Percentiles rank a stretch among this genome's conserved stretches.
These are phyloP conservation scores for Hippoglossus hippoglossus DNA, from an alignment of 2,797 vertebrate species.

Conservation along the genomic window DNA sequence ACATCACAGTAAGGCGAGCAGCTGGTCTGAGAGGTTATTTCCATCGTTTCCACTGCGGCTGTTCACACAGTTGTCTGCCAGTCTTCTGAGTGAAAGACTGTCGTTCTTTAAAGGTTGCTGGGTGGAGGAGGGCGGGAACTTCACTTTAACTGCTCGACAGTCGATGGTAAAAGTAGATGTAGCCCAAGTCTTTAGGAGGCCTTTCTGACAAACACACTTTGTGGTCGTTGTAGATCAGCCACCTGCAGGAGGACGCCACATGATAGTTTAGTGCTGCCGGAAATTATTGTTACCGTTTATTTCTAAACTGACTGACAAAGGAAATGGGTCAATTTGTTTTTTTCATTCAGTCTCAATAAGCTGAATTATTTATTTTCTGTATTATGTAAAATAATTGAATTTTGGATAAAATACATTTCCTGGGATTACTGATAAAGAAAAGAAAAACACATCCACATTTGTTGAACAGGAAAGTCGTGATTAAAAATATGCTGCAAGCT, in stretches of 20 bases:
- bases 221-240: constrained; percentile 99
- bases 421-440: too few relatives aligned
- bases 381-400: too few relatives aligned
- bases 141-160: constrained; percentile 91
- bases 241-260: constrained; percentile 81
- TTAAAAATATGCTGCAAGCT: too few relatives aligned
- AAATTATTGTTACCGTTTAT: not conserved
- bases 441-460: too few relatives aligned
- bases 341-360: too few relatives aligned
- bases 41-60: constrained; percentile 66
- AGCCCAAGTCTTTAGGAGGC: constrained; percentile 97
- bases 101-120: constrained; percentile 79
- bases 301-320: not conserved
- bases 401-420: too few relatives aligned
- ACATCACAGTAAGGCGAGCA: constrained; percentile 63
- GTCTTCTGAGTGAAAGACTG: constrained; percentile 81
- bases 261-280: not conserved
- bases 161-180: constrained; percentile 98
- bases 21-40: constrained; percentile 78
- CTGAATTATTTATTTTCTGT: too few relatives aligned
- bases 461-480: not conserved
- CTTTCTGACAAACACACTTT: constrained; percentile 98
- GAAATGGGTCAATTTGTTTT: not conserved
- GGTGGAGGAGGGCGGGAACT: constrained; percentile 13
- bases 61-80: constrained; percentile 61